phyloP scores from a whole-genome alignment of 2,888 invertebrate species.

The Pachymerium ferrugineum region DNA sequence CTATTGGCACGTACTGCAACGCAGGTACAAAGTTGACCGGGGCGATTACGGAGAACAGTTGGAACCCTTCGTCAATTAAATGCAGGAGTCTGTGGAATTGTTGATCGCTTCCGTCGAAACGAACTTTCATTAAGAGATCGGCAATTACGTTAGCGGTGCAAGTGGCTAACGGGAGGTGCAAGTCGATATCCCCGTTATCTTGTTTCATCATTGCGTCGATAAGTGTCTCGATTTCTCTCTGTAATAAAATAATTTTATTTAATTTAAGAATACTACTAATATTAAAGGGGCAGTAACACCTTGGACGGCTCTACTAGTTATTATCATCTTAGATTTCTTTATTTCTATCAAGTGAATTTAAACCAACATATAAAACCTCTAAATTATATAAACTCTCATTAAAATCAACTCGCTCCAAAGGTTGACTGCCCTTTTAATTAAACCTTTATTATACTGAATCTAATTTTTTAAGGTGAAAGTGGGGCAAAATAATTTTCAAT shows the following conservation, averaged over 20 bases:
- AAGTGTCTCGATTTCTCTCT: not conserved
- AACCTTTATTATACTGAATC: too few relatives aligned
- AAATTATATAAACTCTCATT: too few relatives aligned
- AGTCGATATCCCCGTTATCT: slow-evolving; percentile 62
- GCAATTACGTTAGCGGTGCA: slow-evolving; percentile 87
- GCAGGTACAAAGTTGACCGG: slow-evolving; percentile 78
- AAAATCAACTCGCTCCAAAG: too few relatives aligned
- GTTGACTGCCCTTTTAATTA: too few relatives aligned
- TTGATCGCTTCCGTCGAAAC: slow-evolving; percentile 70
- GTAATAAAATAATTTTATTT: not conserved
- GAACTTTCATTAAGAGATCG: slow-evolving; percentile 79
- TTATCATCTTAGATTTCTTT: too few relatives aligned
- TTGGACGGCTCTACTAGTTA: too few relatives aligned
- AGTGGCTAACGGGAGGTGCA: slow-evolving; percentile 69
- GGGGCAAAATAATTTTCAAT: too few relatives aligned
- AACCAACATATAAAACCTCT: too few relatives aligned
- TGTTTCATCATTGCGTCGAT: not conserved
- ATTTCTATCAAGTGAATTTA: too few relatives aligned
- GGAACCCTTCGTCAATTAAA: slow-evolving; percentile 87
- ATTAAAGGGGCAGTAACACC: too few relatives aligned
- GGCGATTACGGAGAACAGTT: slow-evolving; percentile 73
- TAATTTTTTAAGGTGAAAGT: too few relatives aligned
- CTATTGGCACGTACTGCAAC: slow-evolving; percentile 59
- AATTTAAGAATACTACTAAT: not conserved
- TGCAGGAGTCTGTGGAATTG: slow-evolving; percentile 73